Percentiles rank a stretch among this genome's conserved stretches.
Conservation (phyloP, 2,113 vertebrate genomes). For the Amblyopsis rosae region DNA sequence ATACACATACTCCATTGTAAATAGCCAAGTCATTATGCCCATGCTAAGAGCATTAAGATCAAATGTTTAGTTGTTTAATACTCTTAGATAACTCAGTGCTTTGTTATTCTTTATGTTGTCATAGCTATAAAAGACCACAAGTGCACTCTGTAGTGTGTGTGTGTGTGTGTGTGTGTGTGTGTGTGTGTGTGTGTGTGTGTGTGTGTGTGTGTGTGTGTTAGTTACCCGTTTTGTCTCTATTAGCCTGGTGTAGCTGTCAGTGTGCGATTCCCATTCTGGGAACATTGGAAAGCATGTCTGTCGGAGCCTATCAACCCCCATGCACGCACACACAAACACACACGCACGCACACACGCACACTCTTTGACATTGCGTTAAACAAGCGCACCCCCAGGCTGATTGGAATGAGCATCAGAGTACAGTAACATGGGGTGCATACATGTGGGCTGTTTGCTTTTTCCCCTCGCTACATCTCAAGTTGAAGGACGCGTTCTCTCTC, state of each 20-base stretch:
- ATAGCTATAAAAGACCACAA: no score
- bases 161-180: not conserved
- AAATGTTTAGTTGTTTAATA: no score
- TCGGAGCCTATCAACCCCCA: not conserved
- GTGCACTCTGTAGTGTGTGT: not conserved
- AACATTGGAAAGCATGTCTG: no score
- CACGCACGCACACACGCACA: not conserved
- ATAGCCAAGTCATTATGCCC: no score
- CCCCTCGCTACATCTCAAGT: not conserved
- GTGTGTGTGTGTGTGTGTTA: not conserved
- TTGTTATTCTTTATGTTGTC: no score
- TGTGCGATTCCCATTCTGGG: not conserved
- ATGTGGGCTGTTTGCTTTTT: not conserved
- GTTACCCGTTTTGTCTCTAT: not conserved
- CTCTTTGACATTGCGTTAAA: not conserved
- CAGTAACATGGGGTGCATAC: not conserved
- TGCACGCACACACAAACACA: slow-evolving; percentile 1
- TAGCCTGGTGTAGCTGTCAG: not conserved
- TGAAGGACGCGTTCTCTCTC: slow-evolving; percentile 1
- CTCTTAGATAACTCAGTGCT: no score
- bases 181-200: not conserved
- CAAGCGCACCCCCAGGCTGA: not conserved
- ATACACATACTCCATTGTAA: no score
- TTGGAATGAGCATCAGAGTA: not conserved
- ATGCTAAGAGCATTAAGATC: no score